These are phyloP conservation scores for Denticeps clupeoides DNA, from an alignment of 2,797 vertebrate species.

Conservation along the genomic window DNA sequence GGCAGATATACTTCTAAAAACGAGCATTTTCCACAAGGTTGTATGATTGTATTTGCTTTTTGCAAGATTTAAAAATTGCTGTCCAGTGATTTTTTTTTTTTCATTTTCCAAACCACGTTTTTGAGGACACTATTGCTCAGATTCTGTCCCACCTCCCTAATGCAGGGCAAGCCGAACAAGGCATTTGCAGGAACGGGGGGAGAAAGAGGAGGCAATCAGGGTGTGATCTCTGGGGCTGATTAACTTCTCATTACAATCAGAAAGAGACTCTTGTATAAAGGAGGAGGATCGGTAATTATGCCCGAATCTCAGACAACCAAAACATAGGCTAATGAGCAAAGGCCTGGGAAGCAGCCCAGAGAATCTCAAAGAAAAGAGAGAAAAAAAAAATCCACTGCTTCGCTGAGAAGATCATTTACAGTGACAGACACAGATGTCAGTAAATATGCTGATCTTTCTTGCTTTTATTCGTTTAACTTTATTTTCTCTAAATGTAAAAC, in stretches of 20 bases:
- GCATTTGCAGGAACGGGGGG: slow-evolving; percentile 3
- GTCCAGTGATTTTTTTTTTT: slow-evolving; percentile 11
- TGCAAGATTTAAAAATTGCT: too few species aligned
- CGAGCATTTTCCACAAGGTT: too few species aligned
- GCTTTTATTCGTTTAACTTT: background rate
- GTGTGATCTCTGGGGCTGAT: slow-evolving; percentile 59
- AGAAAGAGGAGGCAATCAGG: slow-evolving; percentile 38
- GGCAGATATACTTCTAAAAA: too few species aligned
- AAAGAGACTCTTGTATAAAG: slow-evolving; percentile 33
- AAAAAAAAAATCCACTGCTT: background rate
- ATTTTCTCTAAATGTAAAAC: too few species aligned
- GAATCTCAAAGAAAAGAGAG: background rate
- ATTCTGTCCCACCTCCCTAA: too few species aligned
- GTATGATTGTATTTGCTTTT: too few species aligned
- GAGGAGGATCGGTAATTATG: slow-evolving; percentile 47
- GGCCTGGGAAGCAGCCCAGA: slow-evolving; percentile 9
- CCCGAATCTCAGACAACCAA: slow-evolving; percentile 48
- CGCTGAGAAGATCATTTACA: too few species aligned
- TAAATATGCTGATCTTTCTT: background rate
- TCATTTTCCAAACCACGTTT: slow-evolving; percentile 3
- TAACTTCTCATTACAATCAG: slow-evolving; percentile 63
- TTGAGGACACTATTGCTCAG: too few species aligned
- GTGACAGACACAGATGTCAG: too few species aligned
- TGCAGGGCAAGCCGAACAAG: background rate
- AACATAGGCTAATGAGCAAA: slow-evolving; percentile 40